Evolutionary conservation across 2,888 invertebrate genomes (phyloP), one percentile per base, ranked within the genome.

Genomic region (Vannuccia rotundouncinata): DNA sequence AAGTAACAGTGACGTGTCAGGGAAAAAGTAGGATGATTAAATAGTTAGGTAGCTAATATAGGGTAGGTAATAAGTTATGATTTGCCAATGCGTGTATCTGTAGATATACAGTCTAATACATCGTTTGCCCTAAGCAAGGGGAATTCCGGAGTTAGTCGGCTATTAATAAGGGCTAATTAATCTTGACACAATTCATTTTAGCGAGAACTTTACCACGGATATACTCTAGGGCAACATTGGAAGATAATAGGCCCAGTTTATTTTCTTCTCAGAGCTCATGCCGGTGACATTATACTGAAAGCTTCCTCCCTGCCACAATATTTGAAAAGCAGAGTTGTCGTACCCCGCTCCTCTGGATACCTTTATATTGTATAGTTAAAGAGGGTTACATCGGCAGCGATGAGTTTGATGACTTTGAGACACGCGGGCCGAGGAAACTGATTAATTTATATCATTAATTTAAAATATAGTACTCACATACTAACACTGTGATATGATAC

Each of bases 121-220:
- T 27, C 66, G 66, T 66, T 66, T 66, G 66, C 66, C 22, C 66
- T 66, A 66, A 66, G 66, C 66, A 66, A 66, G 66, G 22, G 66
- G 66, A 66, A 66, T 66, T 66, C 66, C 66, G 66, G 66, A 22
- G 66, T 66, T 66, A 66, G 66, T 66, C 66, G 66, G 25, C 10
- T 66, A 66, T 66, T 66, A 66, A 66, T 66, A 66, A 22, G 22
- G 66, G 22, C 66, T 66, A 66, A 66, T 66, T 66, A 66, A 66
- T 22, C 66, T 22, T 66, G 66, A 66, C 66, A 66, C 25, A 66
- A 66, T 27, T 66, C 66, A 66, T 27, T 66, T 66, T 66, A 66
- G 66, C 66, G 66, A 17, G 66, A 66, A 66, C 66, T 66, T 22
- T 22, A 66, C 66, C 66, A 66, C 66, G 66, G 66, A 66, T 66